Percentiles rank a stretch among this genome's conserved stretches.
Evolutionary conservation across 2,888 invertebrate species (phyloP).

Genomic region (Diplolepis rosae): DNA sequence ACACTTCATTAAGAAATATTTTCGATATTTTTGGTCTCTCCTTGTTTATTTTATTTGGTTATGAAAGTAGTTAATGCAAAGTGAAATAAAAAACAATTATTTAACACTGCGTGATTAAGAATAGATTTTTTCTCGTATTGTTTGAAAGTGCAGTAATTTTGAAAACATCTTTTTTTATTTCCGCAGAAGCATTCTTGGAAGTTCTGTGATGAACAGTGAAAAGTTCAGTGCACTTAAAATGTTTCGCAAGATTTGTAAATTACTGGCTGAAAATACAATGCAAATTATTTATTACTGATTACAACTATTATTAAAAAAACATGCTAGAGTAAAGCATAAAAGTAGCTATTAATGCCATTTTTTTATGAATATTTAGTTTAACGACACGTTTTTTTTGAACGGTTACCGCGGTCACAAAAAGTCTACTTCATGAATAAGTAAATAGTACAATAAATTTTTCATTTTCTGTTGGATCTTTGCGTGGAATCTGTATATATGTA

Average conservation of each 20-base stretch:
- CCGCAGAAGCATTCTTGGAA: background rate
- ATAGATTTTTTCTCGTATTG: background rate
- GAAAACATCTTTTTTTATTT: background rate
- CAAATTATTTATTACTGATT: background rate
- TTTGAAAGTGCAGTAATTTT: background rate
- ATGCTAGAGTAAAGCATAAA: background rate
- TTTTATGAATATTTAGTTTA: no score
- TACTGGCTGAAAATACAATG: background rate
- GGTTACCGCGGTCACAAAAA: no score
- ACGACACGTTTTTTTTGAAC: no score
- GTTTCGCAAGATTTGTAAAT: background rate
- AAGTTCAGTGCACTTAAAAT: background rate
- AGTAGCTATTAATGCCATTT: no score
- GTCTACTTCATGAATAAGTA: background rate
- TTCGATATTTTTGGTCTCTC: no score
- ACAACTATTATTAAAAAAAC: background rate
- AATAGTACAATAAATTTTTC: background rate
- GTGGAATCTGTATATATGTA: background rate
- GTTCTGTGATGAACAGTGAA: background rate
- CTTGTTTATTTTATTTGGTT: background rate
- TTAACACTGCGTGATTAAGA: background rate
- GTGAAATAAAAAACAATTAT: background rate
- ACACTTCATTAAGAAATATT: no score
- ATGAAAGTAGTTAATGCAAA: background rate
- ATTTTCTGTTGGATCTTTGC: background rate